Evolutionary conservation across 2,888 invertebrate genomes (phyloP), one percentile per base, ranked within the genome.

Genomic region (Ormyrus rosae): DNA sequence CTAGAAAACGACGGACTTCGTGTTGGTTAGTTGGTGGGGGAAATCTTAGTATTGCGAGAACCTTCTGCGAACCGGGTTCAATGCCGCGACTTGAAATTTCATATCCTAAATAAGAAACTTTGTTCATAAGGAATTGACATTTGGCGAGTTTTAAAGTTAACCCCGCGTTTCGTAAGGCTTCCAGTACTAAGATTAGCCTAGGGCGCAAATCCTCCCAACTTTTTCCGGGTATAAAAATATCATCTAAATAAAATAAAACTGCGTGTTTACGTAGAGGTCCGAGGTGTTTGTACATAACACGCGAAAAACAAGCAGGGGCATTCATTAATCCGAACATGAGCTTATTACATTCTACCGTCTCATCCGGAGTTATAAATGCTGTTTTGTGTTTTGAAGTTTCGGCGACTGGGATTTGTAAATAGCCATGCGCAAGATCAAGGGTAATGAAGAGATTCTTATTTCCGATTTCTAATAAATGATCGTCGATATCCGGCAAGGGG

Each of bases 231-330:
- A 87, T 81, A 2, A 88, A 61, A 3, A 88, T 73, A 58, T 87
- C 88, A 63, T 88, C 87, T 0, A 89, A 10, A 55, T 88, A 89
- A 10, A 83, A 85, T 7, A 86, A 48, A 6, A 82, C 80, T 0
- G 81, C 70, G 5, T 78, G 75, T 50, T 83, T 81, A 10, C 80
- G 73, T 19, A 87, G 45, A 6, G 76, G 78, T 6, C 78, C 11
- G 3, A 70, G 10, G 0, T 6, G 2, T 11, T 55, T 61, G 1
- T 3, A 3, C 45, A 72, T 61, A 10, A 55, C 10, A 6, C 65
- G 79, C 1, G 75, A 74, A 75, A 85, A 88, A 8, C 83, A 84
- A 2, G 77, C 78, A 6, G 85, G 84, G 0, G 86, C 85, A 60
- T 87, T 86, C 10, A 82, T 74, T 0, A 86, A 75, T 0, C 86